phyloP scores from a whole-genome alignment of 2,113 vertebrate genomes.

The Cynocephalus volans region DNA sequence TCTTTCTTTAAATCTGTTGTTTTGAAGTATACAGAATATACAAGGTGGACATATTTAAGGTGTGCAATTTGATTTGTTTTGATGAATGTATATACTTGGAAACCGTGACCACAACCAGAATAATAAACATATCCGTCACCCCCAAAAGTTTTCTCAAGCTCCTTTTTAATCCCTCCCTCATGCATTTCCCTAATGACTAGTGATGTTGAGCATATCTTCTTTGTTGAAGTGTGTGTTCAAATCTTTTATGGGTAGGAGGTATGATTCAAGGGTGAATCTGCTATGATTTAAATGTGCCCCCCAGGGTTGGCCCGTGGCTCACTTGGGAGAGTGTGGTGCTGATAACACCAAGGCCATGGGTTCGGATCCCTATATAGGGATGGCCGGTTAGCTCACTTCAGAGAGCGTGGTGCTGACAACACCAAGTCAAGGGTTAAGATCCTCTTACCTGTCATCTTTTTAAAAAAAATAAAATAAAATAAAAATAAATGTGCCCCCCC shows the following conservation, averaged over 20 bases:
- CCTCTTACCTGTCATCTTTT: no score
- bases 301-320: no score
- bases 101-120: background rate
- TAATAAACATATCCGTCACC: background rate
- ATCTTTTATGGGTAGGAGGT: background rate
- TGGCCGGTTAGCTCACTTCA: no score
- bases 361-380: no score
- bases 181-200: background rate
- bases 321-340: no score
- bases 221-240: background rate
- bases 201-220: background rate
- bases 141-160: background rate
- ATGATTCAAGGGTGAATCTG: background rate
- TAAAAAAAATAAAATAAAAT: no score
- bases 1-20: background rate
- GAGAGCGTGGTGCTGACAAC: no score
- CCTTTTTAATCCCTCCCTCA: background rate
- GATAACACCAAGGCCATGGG: no score
- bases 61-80: background rate
- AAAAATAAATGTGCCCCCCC: no score
- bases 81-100: background rate
- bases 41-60: background rate
- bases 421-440: no score
- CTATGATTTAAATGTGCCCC: no score
- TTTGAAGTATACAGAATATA: background rate